A percentile compares a stretch with the other conserved stretches of the same genome.
Conservation (phyloP, 1,140 invertebrate genomes). For the Oryzaephilus surinamensis region DNA sequence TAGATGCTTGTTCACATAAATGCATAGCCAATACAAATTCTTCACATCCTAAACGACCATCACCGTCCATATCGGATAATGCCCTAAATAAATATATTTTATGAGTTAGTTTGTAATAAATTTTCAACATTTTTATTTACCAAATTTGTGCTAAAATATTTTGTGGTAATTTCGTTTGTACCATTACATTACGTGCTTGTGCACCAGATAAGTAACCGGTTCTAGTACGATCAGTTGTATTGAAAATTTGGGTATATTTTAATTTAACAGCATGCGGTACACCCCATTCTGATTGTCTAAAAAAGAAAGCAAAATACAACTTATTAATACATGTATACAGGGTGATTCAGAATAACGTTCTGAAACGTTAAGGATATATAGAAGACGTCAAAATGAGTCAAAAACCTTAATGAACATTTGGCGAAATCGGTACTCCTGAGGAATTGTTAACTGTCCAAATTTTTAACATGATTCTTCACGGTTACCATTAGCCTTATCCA, state of each 20-base stretch:
- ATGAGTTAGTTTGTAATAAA: background rate
- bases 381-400: too few relatives aligned
- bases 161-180: conserved; percentile 89
- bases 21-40: conserved; percentile 97
- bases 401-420: too few relatives aligned
- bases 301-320: conserved; percentile 5
- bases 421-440: too few relatives aligned
- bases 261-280: conserved; percentile 83
- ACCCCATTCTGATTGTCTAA: conserved; percentile 60
- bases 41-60: conserved; percentile 86
- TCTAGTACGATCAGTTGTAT: conserved; percentile 78
- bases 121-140: conserved; percentile 39
- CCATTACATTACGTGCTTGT: conserved; percentile 86
- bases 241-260: conserved; percentile 93
- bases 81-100: conserved; percentile 44
- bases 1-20: conserved; percentile 76
- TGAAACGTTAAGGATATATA: too few relatives aligned
- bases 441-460: too few relatives aligned
- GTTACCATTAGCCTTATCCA: too few relatives aligned
- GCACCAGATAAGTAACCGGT: conserved; percentile 80
- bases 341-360: too few relatives aligned
- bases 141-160: conserved; percentile 87
- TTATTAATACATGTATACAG: too few relatives aligned
- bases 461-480: too few relatives aligned
- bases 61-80: conserved; percentile 82